Evolutionary conservation across 1,140 invertebrate genomes (phyloP), one percentile per base, ranked within the genome.

Genomic region (Trichomalopsis sarcophagae): DNA sequence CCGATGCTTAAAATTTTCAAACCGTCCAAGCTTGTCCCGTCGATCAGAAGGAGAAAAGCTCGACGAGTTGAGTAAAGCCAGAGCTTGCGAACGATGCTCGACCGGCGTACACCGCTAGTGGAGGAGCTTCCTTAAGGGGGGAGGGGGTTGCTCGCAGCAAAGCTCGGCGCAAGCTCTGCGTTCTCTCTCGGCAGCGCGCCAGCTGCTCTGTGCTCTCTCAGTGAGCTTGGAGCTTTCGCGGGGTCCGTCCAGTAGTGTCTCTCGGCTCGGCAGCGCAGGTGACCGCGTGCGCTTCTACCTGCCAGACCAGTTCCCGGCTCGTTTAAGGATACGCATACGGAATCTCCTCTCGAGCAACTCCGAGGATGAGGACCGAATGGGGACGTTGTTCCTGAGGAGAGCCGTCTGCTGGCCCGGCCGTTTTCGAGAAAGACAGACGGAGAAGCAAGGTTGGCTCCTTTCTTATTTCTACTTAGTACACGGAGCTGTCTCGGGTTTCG

Each of bases 181-280:
- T 66, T 66, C 62, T 17, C 62, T 66, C 62, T 66, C 4, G 33
- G 33, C n/a, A 3, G 80, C 69, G 55, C 47, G 73, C 23, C 80
- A 81, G 44, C 47, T 30, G 68, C 40, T 33, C 36, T 17, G 76
- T 85, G 84, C 86, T 86, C 86, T 73, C 75, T 86, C 87, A 87
- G 87, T 87, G 73, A 87, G 87, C 87, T 88, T 83, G 77, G 87
- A 89, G 87, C 88, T 88, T 87, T 88, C 79, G 87, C 86, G 21
- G 3, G 71, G 81, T 82, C 13, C 36, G 47, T 6, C n/a, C 30
- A 50, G 44, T 71, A 76, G 74, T 13, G 40, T 62, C 55, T 62
- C 55, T n/a, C 55, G 55, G 55, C 14, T 62, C 21, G 73, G 73
- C 30, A 44, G 36, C 6, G 68, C 81, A 14, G 23, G 27, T 27